phyloP scores from a whole-genome alignment of 2,113 vertebrate genomes.

The Hydropotes inermis region DNA sequence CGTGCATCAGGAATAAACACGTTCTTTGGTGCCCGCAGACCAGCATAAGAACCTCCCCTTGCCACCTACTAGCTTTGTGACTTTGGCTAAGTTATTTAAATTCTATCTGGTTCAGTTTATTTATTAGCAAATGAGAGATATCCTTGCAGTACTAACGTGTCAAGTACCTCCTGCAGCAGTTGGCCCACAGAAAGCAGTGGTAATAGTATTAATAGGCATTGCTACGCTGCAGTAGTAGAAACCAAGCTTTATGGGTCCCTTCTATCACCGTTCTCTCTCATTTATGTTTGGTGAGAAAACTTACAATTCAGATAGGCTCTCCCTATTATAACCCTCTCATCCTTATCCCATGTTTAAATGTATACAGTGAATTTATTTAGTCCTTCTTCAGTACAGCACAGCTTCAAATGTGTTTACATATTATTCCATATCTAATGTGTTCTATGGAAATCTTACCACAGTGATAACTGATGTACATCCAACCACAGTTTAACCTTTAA shows the following conservation, averaged over 20 bases:
- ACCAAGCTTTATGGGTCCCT: not conserved
- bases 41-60: not conserved
- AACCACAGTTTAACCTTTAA: not conserved
- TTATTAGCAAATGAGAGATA: not conserved
- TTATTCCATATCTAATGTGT: not conserved
- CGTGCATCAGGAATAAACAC: fast-evolving
- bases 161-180: fast-evolving
- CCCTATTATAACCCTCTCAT: not conserved
- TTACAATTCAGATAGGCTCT: not conserved
- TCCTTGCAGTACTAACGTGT: fast-evolving
- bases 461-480: not conserved
- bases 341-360: conserved; percentile 39
- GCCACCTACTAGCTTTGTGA: not conserved
- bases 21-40: too few species aligned
- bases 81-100: not conserved
- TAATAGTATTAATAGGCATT: not conserved
- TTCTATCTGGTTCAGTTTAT: not conserved
- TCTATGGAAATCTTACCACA: not conserved
- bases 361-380: conserved; percentile 36
- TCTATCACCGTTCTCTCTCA: not conserved
- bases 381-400: conserved; percentile 56
- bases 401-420: not conserved
- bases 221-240: not conserved
- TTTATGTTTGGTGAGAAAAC: not conserved
- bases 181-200: not conserved